phyloP scores from a whole-genome alignment of 2,797 vertebrate species.

The Smutsia temminckii region DNA sequence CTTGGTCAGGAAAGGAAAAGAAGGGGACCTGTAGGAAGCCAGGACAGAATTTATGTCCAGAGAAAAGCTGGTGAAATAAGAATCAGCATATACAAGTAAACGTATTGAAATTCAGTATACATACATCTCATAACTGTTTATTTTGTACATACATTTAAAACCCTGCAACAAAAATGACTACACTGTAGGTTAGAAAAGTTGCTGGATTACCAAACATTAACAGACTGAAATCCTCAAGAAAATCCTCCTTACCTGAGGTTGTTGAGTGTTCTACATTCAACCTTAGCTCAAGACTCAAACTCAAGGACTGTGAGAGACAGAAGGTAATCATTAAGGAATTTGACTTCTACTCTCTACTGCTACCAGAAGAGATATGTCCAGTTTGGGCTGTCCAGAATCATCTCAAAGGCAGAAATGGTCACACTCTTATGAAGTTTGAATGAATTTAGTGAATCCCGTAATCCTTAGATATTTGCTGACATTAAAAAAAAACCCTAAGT shows the following conservation, averaged over 20 bases:
- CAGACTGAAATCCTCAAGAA: conserved; percentile 38
- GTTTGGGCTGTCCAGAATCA: not conserved
- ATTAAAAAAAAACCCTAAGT: conserved; percentile 6
- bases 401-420: not conserved
- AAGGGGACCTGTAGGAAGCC: not conserved
- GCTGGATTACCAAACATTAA: not conserved
- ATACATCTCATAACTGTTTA: not conserved
- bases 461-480: not conserved
- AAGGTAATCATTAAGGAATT: not conserved
- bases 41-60: not conserved
- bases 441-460: not conserved
- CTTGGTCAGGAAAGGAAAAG: not conserved
- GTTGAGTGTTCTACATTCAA: not conserved
- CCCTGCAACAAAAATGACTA: not conserved
- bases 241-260: not conserved
- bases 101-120: not conserved
- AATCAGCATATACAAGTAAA: not conserved
- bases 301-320: not conserved
- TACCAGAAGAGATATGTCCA: not conserved
- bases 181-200: not conserved
- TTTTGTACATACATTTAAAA: conserved; percentile 14
- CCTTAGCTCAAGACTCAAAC: not conserved
- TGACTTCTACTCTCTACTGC: not conserved
- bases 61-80: not conserved
- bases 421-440: not conserved